Evolutionary conservation across 2,797 vertebrate genomes (phyloP), one percentile per base, ranked within the genome.

Genomic region (Alcedo quadribrachys): DNA sequence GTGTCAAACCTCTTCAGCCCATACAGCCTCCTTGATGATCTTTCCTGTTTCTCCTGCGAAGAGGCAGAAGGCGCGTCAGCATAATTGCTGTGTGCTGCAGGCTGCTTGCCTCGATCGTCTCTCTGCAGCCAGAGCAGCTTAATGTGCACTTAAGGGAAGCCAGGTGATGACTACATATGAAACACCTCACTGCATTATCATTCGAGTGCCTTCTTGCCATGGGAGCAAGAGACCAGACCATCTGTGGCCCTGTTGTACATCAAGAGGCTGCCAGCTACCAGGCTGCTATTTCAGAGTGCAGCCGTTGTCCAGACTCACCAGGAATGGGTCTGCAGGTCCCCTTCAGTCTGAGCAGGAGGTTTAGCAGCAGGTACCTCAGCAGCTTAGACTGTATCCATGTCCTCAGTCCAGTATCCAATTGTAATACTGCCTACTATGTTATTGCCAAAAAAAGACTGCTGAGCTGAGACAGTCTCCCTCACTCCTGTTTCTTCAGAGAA

Each of bases 21-120:
- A 18, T 28, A 42, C 43, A 92, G 46, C 51, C 81, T 85, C 42
- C 80, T 42, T 54, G 60, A 84, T 85, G 57, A 87, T 66, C 92
- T 77, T 91, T 88, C 85, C 69, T 88, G 90, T 94, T 86, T 46
- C 86, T 94, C 71, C 91, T 70, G 77, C 7, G 1, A 48, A 78
- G 76, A 81, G 67, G 88, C 80, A 93, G 78, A 54, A 93, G 68
- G 83, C 21, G 15, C 9, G 35, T 79, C 90, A 86, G 92, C 12
- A 0, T 89, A 87, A 92, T 82, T 84, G 81, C 66, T 55, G 2
- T 5, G 74, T 11, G 83, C 70, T 66, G 75, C 48, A 19, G 73
- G 87, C 69, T 67, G 50, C 70, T 78, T 16, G 33, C 62, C 46
- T 62, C 89, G 33, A 17, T 58, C 62, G 68, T 71, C 83, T 50